Evolutionary conservation across 2,888 invertebrate genomes (phyloP).

Genomic region (Cryptocephalus primarius): DNA sequence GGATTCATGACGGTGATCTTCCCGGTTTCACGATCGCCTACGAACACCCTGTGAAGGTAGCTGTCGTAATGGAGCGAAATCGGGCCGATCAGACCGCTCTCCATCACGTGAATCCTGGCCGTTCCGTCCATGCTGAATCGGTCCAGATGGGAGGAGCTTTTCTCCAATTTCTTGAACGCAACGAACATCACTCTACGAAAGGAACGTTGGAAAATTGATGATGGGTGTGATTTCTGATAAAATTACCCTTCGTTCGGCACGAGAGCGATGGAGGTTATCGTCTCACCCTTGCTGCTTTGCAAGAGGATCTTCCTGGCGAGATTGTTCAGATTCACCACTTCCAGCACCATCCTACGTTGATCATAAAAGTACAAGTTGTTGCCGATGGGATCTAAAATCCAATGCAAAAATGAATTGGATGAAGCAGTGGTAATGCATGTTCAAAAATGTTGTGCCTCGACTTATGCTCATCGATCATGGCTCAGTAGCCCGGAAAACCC

Average conservation of each 20-base stretch:
- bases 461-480: too few relatives aligned
- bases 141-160: slow-evolving; percentile 45
- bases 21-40: slow-evolving; percentile 56
- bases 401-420: slow-evolving; percentile 10
- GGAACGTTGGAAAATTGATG: slow-evolving; percentile 1
- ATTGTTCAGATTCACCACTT: slow-evolving; percentile 51
- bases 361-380: slow-evolving; percentile 68
- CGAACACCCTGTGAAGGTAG: slow-evolving; percentile 48
- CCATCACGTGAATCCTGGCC: slow-evolving; percentile 37
- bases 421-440: too few relatives aligned
- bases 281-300: slow-evolving; percentile 45
- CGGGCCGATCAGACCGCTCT: slow-evolving; percentile 40
- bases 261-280: slow-evolving; percentile 58
- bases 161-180: slow-evolving; percentile 36
- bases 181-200: slow-evolving; percentile 52
- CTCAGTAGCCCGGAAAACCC: too few relatives aligned
- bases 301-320: slow-evolving; percentile 48
- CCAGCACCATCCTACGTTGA: slow-evolving; percentile 48
- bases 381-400: slow-evolving; percentile 50
- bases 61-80: slow-evolving; percentile 46
- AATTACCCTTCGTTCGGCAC: slow-evolving; percentile 54
- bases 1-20: slow-evolving; percentile 53
- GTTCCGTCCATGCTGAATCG: slow-evolving; percentile 57
- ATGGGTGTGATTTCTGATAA: neutral
- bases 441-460: too few relatives aligned